Evolutionary conservation across 2,797 vertebrate species (phyloP), one percentile per base, ranked within the genome.

Genomic region (Gymnothorax javanicus): DNA sequence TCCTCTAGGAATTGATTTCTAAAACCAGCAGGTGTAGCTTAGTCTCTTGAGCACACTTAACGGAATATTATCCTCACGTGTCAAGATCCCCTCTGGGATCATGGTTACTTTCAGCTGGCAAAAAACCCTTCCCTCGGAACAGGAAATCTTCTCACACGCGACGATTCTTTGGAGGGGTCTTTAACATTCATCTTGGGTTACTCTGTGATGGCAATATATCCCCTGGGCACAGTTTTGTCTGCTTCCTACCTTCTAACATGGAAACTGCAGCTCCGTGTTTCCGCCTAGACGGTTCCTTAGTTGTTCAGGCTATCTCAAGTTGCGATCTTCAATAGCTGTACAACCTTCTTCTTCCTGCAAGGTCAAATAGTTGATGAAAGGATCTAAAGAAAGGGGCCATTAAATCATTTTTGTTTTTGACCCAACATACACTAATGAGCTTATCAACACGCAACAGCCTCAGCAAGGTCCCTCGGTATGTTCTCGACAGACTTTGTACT

Each of bases 61-160:
- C 57, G 54, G 54, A 60, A 67, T n/a, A 17, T 7, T 56, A 43
- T 59, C 62, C 62, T 85, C 43, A 59, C 60, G 62, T 87, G 83
- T 75, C 83, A 77, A 85, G 87, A 83, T 52, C 59, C 62, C n/a
- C 84, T 58, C 62, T 23, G 84, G 87, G 59, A 81, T 67, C 20
- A 50, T 73, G 15, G 52, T 85, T 77, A 9, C 86, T 83, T 84
- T 86, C 75, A 82, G 86, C 89, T 86, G 73, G 71, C 57, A 89
- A 84, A 75, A 84, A 75, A 87, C 84, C 88, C 89, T 75, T 27
- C 23, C 23, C 83, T 75, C 64, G 33, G 15, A 84, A 86, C 91
- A 93, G 93, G 93, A 94, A 92, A 90, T 83, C n/a, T 54, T 89
- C 91, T 94, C 92, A 90, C 91, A 93, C 87, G 90, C 91, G 25